Evolutionary conservation across 2,797 vertebrate species (phyloP), one percentile per base, ranked within the genome.

Genomic region (Hemitrygon akajei): DNA sequence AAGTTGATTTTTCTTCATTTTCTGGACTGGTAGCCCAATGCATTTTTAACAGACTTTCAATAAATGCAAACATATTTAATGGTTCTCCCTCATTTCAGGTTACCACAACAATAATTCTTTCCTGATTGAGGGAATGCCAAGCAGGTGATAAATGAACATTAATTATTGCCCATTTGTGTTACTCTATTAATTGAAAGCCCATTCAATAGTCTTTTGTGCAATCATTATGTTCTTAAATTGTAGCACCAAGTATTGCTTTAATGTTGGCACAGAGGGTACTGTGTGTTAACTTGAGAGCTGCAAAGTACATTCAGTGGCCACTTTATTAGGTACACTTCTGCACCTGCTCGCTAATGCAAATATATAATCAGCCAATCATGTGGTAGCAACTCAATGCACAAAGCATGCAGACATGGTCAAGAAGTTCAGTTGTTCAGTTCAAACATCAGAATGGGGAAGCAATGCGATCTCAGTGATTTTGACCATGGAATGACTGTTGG

Each of bases 241-340:
- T 37, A 63, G n/a, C 66, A n/a, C 34, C 7, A 89, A 89, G n/a
- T 16, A 37, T 69, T 89, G 86, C 63, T 89, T 89, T 63, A 69
- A 22, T 66, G 60, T 69, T 89, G 86, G 63, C 86, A 89, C 86
- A 66, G 63, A 89, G 60, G 69, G 22, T 69, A n/a, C 69, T 69
- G 63, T 89, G n/a, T 89, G 86, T 89, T 37, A 20, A 7, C 60
- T 89, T 69, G 86, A 89, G 69, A 89, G 60, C 86, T 89, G 86
- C 63, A 89, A 89, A 89, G 63, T 66, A 69, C 37, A 89, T 37
- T 69, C 60, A 89, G 86, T 89, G 60, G 47, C 47, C 47, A 47
- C 47, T 47, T 47, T 47, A 47, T 47, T 47, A 47, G 47, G 47
- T 47, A 47, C 47, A 47, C 3, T 47, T 47, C 47, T 47, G 47